Percentiles rank a stretch among this genome's conserved stretches.
These are phyloP conservation scores for Phytoseiulus persimilis DNA, from an alignment of 2,888 invertebrate species.

Conservation along the genomic window DNA sequence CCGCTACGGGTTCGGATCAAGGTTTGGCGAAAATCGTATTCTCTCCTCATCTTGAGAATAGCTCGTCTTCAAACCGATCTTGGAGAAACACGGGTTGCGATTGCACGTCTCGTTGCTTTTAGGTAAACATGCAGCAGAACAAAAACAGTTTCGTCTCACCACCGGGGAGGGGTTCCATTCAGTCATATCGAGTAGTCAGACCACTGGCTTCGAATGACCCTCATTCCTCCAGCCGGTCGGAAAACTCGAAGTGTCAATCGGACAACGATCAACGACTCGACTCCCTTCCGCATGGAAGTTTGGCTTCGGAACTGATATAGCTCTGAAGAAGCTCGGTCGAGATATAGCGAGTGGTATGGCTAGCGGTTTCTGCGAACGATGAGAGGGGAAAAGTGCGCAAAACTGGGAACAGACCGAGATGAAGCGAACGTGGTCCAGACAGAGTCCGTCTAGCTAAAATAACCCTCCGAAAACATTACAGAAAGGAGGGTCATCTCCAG, in stretches of 20 bases:
- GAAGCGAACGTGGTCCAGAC: not conserved
- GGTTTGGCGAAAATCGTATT: not conserved
- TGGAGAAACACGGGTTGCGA: not conserved
- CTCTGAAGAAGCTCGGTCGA: no score
- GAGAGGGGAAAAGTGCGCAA: not conserved
- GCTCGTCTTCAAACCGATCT: not conserved
- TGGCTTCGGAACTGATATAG: no score
- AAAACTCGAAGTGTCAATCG: not conserved
- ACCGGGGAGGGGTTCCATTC: not conserved
- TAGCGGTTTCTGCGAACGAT: no score
- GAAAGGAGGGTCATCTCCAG: no score
- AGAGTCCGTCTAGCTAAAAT: not conserved
- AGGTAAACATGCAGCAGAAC: not conserved
- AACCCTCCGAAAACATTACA: no score
- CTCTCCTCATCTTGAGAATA: not conserved
- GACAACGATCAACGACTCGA: not conserved
- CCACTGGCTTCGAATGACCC: not conserved
- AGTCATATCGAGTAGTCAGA: not conserved
- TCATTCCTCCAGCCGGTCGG: not conserved
- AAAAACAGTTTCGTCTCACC: not conserved
- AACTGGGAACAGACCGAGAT: not conserved
- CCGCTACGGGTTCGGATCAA: no score
- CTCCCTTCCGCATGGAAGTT: no score
- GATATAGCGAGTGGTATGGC: no score
- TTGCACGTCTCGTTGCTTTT: not conserved